Conservation (phyloP, 2,797 vertebrate species). For the Lateolabrax maculatus region DNA sequence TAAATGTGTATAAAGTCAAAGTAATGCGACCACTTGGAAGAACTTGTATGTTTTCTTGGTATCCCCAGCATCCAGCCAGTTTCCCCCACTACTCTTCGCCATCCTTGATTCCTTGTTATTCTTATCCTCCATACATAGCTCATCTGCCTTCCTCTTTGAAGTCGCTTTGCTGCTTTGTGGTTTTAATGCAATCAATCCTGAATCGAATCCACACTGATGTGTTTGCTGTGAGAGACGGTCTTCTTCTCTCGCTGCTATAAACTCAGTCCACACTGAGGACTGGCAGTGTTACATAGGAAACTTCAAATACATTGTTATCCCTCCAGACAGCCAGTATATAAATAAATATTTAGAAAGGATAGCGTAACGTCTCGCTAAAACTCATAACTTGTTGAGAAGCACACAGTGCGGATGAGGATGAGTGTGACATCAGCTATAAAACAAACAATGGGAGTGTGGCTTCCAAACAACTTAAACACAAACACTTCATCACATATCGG, state of each 20-base stretch:
- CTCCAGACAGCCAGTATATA: slow-evolving; percentile 23
- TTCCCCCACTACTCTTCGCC: slow-evolving; percentile 16
- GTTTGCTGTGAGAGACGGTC: slow-evolving; percentile 30
- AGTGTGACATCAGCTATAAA: slow-evolving; percentile 50
- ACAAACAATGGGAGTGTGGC: slow-evolving; percentile 9
- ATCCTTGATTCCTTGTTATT: slow-evolving; percentile 28
- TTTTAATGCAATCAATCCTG: slow-evolving; percentile 49
- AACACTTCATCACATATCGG: slow-evolving; percentile 33
- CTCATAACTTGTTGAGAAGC: slow-evolving; percentile 38
- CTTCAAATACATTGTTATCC: slow-evolving; percentile 29
- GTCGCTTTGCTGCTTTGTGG: slow-evolving; percentile 43
- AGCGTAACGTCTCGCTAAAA: slow-evolving; percentile 31
- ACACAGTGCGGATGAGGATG: slow-evolving; percentile 22
- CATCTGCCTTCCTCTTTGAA: slow-evolving; percentile 54
- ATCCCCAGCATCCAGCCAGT: slow-evolving; percentile 32
- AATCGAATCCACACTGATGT: slow-evolving; percentile 34
- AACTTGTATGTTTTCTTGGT: slow-evolving; percentile 13
- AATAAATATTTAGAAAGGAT: slow-evolving; percentile 47
- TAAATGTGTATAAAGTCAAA: slow-evolving; percentile 13
- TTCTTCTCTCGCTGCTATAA: slow-evolving; percentile 20
- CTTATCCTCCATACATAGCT: slow-evolving; percentile 21
- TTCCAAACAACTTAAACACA: slow-evolving; percentile 24
- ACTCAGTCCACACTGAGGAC: slow-evolving; percentile 16
- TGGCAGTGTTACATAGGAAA: slow-evolving; percentile 23
- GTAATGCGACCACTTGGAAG: slow-evolving; percentile 25